Percentiles rank a stretch among this genome's conserved stretches.
Evolutionary conservation across 2,113 vertebrate species (phyloP).

Genomic region (Anhinga anhinga): DNA sequence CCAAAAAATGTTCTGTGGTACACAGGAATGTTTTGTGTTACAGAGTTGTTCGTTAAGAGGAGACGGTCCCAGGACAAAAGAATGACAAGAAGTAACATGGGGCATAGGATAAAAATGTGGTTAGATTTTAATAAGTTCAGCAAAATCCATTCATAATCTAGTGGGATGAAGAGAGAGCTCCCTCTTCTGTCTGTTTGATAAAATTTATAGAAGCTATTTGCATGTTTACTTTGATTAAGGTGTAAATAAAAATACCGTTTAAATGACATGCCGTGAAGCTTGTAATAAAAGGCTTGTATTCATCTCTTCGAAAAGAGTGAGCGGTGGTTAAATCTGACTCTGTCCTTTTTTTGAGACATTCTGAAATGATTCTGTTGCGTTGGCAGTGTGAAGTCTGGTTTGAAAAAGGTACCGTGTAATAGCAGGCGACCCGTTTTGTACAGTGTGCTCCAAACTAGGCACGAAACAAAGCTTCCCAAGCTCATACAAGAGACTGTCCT

Average conservation of each 20-base stretch:
- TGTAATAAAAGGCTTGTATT: not conserved
- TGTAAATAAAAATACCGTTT: not conserved
- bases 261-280: not conserved
- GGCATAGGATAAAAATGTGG: not conserved
- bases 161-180: conserved; percentile 72
- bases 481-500: not conserved
- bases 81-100: not conserved
- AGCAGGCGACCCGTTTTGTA: not conserved
- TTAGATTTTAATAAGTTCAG: conserved; percentile 4
- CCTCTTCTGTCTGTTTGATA: conserved; percentile 73
- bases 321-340: not conserved
- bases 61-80: not conserved
- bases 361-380: not conserved
- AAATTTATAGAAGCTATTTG: conserved; percentile 24
- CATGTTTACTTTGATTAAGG: not conserved
- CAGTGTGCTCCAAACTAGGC: not conserved
- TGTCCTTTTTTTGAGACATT: not conserved
- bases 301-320: not conserved
- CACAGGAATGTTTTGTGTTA: not conserved
- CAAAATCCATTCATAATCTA: not conserved
- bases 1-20: not conserved
- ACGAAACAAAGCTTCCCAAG: not conserved
- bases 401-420: not conserved
- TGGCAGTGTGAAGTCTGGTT: not conserved
- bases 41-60: not conserved